Conservation (phyloP, 2,797 vertebrate genomes). For the Phyllotis vaccarum region DNA sequence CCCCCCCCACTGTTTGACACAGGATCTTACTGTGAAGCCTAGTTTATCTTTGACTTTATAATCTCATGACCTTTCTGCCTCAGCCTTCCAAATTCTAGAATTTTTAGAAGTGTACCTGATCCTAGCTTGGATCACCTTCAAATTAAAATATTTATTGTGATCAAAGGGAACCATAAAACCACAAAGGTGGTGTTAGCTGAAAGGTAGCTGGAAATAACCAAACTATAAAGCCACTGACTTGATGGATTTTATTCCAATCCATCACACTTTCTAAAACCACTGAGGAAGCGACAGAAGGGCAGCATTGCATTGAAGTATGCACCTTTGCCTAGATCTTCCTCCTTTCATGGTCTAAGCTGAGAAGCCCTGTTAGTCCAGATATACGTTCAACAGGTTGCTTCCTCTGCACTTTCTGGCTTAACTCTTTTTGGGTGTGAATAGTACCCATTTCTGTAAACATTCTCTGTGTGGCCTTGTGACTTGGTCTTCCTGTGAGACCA, state of each 20-base stretch:
- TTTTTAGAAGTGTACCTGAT: background rate
- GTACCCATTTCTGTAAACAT: background rate
- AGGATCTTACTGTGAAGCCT: background rate
- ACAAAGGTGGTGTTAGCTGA: background rate
- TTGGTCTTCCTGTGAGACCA: background rate
- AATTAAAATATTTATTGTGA: constrained; percentile 58
- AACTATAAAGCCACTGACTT: constrained; percentile 29
- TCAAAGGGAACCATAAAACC: constrained; percentile 43
- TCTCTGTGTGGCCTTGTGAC: background rate
- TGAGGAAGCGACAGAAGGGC: constrained; percentile 6
- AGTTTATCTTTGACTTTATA: background rate
- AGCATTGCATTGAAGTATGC: background rate
- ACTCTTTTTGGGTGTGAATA: background rate
- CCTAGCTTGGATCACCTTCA: background rate
- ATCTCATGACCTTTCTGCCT: background rate
- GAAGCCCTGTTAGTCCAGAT: background rate
- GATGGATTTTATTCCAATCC: constrained; percentile 14
- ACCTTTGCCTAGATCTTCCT: background rate
- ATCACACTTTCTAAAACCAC: constrained; percentile 34
- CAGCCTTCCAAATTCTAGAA: background rate
- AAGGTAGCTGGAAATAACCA: constrained; percentile 23
- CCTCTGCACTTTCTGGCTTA: background rate
- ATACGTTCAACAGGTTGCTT: background rate
- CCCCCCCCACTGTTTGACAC: background rate
- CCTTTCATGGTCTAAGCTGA: background rate